Evolutionary conservation across 2,888 invertebrate genomes (phyloP), one percentile per base, ranked within the genome.

Genomic region (Callosobruchus maculatus): DNA sequence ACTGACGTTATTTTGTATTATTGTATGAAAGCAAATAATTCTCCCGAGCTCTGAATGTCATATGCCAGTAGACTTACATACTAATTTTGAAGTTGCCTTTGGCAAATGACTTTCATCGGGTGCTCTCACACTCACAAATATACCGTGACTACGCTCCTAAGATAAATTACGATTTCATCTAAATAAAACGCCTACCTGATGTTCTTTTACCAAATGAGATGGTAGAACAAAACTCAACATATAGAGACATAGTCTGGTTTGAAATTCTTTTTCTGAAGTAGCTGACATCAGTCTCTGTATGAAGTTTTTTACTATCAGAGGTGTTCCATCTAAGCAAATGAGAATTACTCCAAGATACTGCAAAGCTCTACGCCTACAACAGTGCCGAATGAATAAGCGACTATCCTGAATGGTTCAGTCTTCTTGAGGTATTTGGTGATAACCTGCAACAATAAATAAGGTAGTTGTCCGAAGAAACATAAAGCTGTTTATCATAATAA

Each of bases 301-400:
- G 0, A 91, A 78, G 0, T 87, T 86, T 81, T 90, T 89, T 20
- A 94, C 86, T 84, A 91, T 90, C 66, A 91, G 90, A 0, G 94
- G 95, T 0, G 93, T 89, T 13, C 97, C 96, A 84, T 98, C 97
- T 71, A 98, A 89, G 21, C 95, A 90, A 81, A 93, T 88, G 0
- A 94, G 81, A 70, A 89, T 88, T 3, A 87, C 85, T 96, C 95
- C 67, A 97, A 87, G 81, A 90, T 89, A 7, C 91, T 87, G 2
- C 93, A 93, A 75, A 97, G 87, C 84, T 97, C 94, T 73, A 97
- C 86, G 0, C 94, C 93, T 21, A 97, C 88, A 22, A 93, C 86
- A 0, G 93, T 89, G 71, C 98, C 98, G 83, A 92, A 97, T 20
- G 97, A 98, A 88, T 98, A 97, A 0, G 95, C 97, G 20, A 94